Conservation (phyloP, 2,888 invertebrate species). For the Pseudanteris insignis region DNA sequence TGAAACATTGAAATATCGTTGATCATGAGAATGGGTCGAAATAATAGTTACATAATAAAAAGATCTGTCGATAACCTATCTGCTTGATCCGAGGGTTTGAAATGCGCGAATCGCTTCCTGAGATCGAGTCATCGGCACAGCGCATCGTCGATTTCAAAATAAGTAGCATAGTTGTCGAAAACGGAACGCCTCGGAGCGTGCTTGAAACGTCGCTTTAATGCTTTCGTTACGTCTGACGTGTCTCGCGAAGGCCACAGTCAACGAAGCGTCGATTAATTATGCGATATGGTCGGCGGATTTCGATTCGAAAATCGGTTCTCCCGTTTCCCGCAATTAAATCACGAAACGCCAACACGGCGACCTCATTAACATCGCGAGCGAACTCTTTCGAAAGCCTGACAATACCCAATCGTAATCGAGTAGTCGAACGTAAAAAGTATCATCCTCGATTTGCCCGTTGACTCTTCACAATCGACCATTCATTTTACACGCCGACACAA, state of each 20-base stretch:
- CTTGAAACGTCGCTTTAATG: conserved; percentile 12
- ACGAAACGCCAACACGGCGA: conserved; percentile 46
- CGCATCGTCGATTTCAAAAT: conserved; percentile 22
- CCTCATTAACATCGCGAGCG: conserved; percentile 46
- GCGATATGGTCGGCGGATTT: conserved; percentile 33
- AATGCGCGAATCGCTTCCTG: conserved; percentile 3
- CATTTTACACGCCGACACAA: conserved; percentile 1
- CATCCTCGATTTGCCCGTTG: conserved; percentile 19
- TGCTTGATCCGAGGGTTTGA: conserved; percentile 14
- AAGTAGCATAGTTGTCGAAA: conserved; percentile 22
- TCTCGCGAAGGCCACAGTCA: conserved; percentile 36
- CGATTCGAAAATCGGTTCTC: conserved; percentile 40
- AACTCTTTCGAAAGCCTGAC: conserved; percentile 48
- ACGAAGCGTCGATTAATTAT: conserved; percentile 44
- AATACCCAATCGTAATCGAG: conserved; percentile 27
- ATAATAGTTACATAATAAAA: too few relatives aligned
- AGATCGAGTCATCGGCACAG: conserved; percentile 10
- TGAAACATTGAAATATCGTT: too few relatives aligned
- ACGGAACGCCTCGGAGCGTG: conserved; percentile 3
- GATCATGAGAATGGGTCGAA: too few relatives aligned
- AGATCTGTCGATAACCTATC: conserved; percentile 16
- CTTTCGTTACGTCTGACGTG: conserved; percentile 17
- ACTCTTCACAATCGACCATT: conserved; percentile 9
- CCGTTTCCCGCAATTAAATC: conserved; percentile 44
- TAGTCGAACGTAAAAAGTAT: conserved; percentile 31